A percentile compares a stretch with the other conserved stretches of the same genome.
Conservation (phyloP, 2,888 invertebrate genomes). For the Aspidiotus rigidus region DNA sequence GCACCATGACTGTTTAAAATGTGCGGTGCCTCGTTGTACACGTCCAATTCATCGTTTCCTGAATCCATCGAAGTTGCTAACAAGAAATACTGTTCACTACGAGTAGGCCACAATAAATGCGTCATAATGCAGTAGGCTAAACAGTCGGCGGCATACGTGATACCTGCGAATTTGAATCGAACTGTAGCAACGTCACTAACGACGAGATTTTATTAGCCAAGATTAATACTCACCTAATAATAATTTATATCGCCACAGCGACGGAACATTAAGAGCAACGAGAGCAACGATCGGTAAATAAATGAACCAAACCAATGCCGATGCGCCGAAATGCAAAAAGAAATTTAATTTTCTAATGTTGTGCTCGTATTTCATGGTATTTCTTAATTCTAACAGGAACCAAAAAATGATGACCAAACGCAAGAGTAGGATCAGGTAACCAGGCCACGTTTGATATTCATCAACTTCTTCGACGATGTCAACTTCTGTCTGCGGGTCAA, state of each 20-base stretch:
- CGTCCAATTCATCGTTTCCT: conserved; percentile 67
- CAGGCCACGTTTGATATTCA: conserved; percentile 96
- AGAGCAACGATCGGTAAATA: conserved; percentile 91
- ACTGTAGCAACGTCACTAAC: background rate
- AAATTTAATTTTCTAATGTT: conserved; percentile 80
- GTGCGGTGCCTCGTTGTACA: conserved; percentile 85
- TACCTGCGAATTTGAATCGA: conserved; percentile 53
- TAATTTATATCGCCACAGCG: conserved; percentile 91
- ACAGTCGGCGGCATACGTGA: conserved; percentile 91
- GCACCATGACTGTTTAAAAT: conserved; percentile 49
- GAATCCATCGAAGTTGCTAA: conserved; percentile 49
- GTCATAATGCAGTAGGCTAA: conserved; percentile 91
- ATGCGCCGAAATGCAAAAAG: conserved; percentile 91
- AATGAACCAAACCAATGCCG: conserved; percentile 96
- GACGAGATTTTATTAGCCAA: background rate
- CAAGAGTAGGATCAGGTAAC: conserved; percentile 83
- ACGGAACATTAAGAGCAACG: conserved; percentile 83
- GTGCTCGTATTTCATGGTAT: conserved; percentile 70
- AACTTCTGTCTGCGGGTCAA: conserved; percentile 70
- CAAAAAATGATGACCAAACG: conserved; percentile 78
- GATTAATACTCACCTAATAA: conserved; percentile 57
- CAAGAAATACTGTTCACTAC: conserved; percentile 83
- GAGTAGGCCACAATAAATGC: conserved; percentile 89
- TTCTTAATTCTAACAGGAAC: conserved; percentile 70
- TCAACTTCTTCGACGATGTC: conserved; percentile 93